Base-by-base conservation (phyloP, 2,113 vertebrate species). In the Lophura nycthemera region DNA sequence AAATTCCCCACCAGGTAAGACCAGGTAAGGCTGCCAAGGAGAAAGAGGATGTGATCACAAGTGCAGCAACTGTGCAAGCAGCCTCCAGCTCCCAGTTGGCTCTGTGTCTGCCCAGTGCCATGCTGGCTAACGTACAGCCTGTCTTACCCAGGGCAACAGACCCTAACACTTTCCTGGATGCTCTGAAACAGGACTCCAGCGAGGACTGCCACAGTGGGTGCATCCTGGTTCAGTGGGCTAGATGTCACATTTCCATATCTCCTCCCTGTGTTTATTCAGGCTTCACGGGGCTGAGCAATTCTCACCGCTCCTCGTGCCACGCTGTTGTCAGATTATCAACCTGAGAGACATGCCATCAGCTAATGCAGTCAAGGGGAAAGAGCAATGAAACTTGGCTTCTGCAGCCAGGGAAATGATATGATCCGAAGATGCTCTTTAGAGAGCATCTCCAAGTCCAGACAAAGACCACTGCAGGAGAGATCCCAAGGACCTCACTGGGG, bases 51-150 rank as follows among this genome's bases (percentile, higher is more conserved):
- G 43, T 0, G 0, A 94, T 69, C 0, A 14, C 61, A 94, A 93
- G 52, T 88, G n/a, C 8, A 57, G 88, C 90, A 95, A 92, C 92
- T 96, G 85, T 42, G 32, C 60, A 86, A 42, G 77, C 92, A 79
- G 90, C 59, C 70, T 84, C 77, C 54, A 79, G 69, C 73, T 75
- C 90, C 86, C 90, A 93, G 80, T 29, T 87, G 86, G 90, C 80
- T 90, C 54, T 11, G 0, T 10, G 27, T 10, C 40, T 12, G 76
- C 70, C 69, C 72, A 81, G 40, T 86, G 72, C 1, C 3, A 83
- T 75, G 48, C 80, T 92, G 93, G 66, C 81, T 83, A 59, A 92
- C 80, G 73, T 34, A 75, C 74, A 66, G 63, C n/a, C 48, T 66
- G n/a, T 48, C 74, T 82, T 29, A 84, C 85, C 75, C 78, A 83